Base-by-base conservation (phyloP, 2,797 vertebrate genomes). In the Gallinago stenura region DNA sequence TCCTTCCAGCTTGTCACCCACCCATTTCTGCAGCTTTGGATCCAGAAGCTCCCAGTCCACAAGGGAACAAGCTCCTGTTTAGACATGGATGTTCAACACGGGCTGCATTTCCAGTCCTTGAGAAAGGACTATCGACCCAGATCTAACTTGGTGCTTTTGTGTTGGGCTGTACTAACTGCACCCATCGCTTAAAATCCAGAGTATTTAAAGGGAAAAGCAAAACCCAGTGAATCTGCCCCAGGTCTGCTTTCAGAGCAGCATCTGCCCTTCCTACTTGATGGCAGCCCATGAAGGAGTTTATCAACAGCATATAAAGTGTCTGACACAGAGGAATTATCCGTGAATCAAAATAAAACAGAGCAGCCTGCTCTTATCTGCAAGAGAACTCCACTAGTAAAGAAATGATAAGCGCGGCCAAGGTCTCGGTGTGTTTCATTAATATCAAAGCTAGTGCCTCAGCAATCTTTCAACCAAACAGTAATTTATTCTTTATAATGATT, bases 211-310 rank as follows among this genome's bases (percentile, higher is more conserved):
- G 1, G 9, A 50, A 66, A 54, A 2, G 1, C 43, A 21, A 6
- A n/a, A 25, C 15, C 7, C 0, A 1, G 3, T 3, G 4, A 12
- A 60, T 43, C 54, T 31, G 53, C 28, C 41, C 12, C 57, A 22
- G 19, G 31, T 68, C 45, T 28, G 12, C 69, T 26, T 58, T 57
- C 57, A 19, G 64, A 51, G 46, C 26, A 46, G 26, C 3, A 18
- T 11, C 68, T 43, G 33, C n/a, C 7, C 31, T 31, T 57, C 3
- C 0, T 12, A 19, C 41, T 0, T 0, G 1, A 46, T 7, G 12
- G 28, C 66, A 70, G 37, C 20, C 7, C 1, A 0, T 10, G 9
- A 21, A 21, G 15, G 61, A 39, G 8, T 28, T 82, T 26, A 30
- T 28, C 26, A 6, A 33, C 39, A 25, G 33, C 4, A 0, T 16